Evolutionary conservation across 2,888 invertebrate genomes (phyloP).

Genomic region (Thymelicus acteon): DNA sequence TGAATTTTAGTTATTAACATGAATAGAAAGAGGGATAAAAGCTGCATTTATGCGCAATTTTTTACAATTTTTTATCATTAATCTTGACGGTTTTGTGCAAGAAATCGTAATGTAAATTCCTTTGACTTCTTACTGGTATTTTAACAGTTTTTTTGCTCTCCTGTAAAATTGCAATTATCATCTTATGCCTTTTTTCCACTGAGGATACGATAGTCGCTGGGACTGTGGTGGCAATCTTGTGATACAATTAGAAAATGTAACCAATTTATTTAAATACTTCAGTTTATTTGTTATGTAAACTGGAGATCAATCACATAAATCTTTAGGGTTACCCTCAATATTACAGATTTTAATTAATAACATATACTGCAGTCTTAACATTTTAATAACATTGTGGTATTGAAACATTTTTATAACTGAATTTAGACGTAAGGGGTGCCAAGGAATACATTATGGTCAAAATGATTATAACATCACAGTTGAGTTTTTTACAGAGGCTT

Average conservation of each 20-base stretch:
- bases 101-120: no score
- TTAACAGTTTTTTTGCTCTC: no score
- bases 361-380: background rate
- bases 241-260: constrained; percentile 1
- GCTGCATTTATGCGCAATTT: no score
- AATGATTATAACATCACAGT: background rate
- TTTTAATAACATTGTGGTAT: background rate
- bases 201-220: no score
- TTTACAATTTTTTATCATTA: no score
- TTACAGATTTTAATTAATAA: background rate
- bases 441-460: background rate
- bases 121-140: no score
- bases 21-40: no score
- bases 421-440: constrained; percentile 13
- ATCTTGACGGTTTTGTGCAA: no score
- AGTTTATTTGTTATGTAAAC: background rate
- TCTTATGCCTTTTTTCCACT: no score
- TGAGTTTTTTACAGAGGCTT: background rate
- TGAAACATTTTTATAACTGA: background rate
- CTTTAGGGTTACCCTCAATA: background rate
- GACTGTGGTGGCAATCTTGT: constrained; percentile 1
- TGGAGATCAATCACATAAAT: background rate
- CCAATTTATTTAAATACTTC: background rate
- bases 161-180: no score
- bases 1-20: no score